Evolutionary conservation across 2,888 invertebrate genomes (phyloP).

Genomic region (Callyntrura guangdongensis): DNA sequence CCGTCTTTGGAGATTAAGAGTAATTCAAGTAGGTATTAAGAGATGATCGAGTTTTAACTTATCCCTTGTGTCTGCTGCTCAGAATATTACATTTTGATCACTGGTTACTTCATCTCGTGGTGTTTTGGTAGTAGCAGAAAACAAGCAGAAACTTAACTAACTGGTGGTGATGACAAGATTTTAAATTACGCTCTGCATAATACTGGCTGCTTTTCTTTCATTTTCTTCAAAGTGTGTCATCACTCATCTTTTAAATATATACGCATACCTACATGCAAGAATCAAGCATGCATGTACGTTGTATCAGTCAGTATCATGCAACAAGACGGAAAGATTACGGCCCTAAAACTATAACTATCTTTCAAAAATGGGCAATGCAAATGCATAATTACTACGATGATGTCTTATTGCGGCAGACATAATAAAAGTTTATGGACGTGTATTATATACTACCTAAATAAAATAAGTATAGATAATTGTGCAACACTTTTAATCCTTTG

Average conservation of each 20-base stretch:
- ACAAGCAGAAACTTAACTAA: slow-evolving; percentile 27
- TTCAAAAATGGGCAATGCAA: not conserved
- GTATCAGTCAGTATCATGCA: not conserved
- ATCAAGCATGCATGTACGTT: not conserved
- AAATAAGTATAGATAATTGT: not conserved
- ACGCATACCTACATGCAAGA: not conserved
- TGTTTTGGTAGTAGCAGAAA: not conserved
- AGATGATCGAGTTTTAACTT: slow-evolving; percentile 46
- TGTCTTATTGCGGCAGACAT: not conserved
- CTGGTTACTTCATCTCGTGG: not conserved
- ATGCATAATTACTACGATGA: too few relatives aligned
- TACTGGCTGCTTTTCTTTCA: not conserved
- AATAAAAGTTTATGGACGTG: not conserved
- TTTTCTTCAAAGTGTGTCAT: slow-evolving; percentile 34
- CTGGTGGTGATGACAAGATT: slow-evolving; percentile 52
- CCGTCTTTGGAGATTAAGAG: slow-evolving; percentile 1
- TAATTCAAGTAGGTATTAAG: slow-evolving; percentile 41
- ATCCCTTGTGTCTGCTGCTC: not conserved
- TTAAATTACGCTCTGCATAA: slow-evolving; percentile 20
- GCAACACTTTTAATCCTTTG: not conserved
- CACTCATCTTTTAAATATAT: not conserved
- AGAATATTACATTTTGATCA: not conserved
- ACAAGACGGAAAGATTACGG: not conserved
- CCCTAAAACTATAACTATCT: not conserved
- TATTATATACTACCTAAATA: not conserved